phyloP scores from a whole-genome alignment of 2,797 vertebrate species.

The Anas flavirostris region DNA sequence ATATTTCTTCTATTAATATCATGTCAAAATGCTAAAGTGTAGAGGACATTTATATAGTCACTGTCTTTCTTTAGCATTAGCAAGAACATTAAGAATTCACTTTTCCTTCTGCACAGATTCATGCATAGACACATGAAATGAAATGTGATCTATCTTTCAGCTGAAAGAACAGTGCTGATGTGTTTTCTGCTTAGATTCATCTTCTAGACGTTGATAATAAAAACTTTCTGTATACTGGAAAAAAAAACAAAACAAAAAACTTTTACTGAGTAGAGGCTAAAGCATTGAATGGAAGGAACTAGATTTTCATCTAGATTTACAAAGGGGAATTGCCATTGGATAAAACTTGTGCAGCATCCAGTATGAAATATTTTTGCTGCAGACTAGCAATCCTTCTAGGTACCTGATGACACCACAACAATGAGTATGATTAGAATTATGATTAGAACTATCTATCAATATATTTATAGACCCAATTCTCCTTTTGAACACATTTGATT shows the following conservation, averaged over 20 bases:
- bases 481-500: background rate
- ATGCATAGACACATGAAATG: background rate
- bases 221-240: background rate
- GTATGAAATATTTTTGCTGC: background rate
- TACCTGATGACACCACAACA: background rate
- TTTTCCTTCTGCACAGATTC: background rate
- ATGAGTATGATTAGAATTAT: background rate
- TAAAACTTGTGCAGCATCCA: background rate
- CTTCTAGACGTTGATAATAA: constrained; percentile 10
- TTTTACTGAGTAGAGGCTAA: background rate
- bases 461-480: background rate
- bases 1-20: background rate
- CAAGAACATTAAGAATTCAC: background rate
- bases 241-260: background rate
- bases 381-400: background rate
- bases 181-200: background rate
- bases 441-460: background rate
- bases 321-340: background rate
- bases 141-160: constrained; percentile 13
- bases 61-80: background rate
- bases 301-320: background rate
- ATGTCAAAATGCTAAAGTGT: background rate
- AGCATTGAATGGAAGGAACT: background rate
- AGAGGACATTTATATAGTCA: background rate
- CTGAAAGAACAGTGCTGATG: background rate